A percentile compares a stretch with the other conserved stretches of the same genome.
Evolutionary conservation across 37 sponge, comb jelly and placozoan species (phyloP).

Genomic region (Beroe forskalii): DNA sequence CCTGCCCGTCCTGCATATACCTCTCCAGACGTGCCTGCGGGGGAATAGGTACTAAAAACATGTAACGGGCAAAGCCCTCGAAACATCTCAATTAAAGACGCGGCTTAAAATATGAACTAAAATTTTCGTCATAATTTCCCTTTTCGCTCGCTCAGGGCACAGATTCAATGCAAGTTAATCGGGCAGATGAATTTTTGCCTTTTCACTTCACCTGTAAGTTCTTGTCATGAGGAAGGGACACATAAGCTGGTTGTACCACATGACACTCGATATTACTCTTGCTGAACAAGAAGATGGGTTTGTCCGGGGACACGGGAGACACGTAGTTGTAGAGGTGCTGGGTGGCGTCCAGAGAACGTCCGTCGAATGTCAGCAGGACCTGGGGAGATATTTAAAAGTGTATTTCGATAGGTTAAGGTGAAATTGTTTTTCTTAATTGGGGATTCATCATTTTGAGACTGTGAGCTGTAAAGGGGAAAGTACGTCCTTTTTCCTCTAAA

Average conservation of each 20-base stretch:
- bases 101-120: not conserved
- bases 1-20: slow-evolving; percentile 10
- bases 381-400: too few species aligned
- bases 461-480: too few species aligned
- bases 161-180: too few species aligned
- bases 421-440: too few species aligned
- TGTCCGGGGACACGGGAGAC: not conserved
- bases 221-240: not conserved
- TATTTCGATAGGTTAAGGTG: too few species aligned
- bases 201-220: slow-evolving; percentile 22
- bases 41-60: too few species aligned
- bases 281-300: slow-evolving; percentile 7
- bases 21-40: slow-evolving; percentile 2
- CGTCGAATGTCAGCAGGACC: slow-evolving; percentile 32
- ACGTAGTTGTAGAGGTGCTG: not conserved
- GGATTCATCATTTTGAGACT: too few species aligned
- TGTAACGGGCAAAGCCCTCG: too few species aligned
- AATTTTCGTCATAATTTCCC: not conserved
- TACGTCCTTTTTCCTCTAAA: too few species aligned
- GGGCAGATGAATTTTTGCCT: too few species aligned
- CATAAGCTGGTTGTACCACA: not conserved
- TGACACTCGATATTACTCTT: slow-evolving; percentile 53
- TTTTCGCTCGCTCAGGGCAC: not conserved
- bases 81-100: too few species aligned
- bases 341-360: not conserved